phyloP scores from a whole-genome alignment of 2,888 invertebrate genomes.

The Argynnis bischoffii region DNA sequence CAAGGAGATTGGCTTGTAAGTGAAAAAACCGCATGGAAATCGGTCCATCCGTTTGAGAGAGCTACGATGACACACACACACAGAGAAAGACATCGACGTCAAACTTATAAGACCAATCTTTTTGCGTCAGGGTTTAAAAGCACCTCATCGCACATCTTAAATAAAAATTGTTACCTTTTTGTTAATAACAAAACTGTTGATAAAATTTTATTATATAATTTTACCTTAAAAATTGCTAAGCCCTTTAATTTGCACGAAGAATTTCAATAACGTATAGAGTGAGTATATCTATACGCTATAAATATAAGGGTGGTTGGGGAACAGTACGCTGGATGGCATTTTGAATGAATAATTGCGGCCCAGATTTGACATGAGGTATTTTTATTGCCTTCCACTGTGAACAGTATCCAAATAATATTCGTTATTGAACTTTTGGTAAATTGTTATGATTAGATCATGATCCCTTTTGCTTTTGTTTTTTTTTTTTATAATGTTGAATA shows the following conservation, averaged over 20 bases:
- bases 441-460: constrained; percentile 23
- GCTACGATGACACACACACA: no score
- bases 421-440: constrained; percentile 46
- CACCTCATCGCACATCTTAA: background rate
- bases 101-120: no score
- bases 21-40: no score
- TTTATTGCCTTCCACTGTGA: constrained; percentile 68
- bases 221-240: constrained; percentile 35
- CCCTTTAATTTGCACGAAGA: constrained; percentile 43
- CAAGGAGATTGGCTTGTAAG: no score
- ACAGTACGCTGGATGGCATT: constrained; percentile 63
- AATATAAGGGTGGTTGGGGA: constrained; percentile 33
- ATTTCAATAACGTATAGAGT: constrained; percentile 41
- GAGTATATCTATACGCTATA: constrained; percentile 32
- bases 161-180: background rate
- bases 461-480: background rate
- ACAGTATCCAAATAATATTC: constrained; percentile 62
- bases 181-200: background rate
- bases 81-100: no score
- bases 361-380: constrained; percentile 76
- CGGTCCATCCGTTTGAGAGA: no score
- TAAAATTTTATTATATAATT: constrained; percentile 27
- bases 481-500: background rate
- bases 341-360: constrained; percentile 72
- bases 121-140: no score